Percentiles rank a stretch among this genome's conserved stretches.
phyloP scores from a whole-genome alignment of 53 echinoderm and acorn worm genomes.

The Glandiceps talaboti region DNA sequence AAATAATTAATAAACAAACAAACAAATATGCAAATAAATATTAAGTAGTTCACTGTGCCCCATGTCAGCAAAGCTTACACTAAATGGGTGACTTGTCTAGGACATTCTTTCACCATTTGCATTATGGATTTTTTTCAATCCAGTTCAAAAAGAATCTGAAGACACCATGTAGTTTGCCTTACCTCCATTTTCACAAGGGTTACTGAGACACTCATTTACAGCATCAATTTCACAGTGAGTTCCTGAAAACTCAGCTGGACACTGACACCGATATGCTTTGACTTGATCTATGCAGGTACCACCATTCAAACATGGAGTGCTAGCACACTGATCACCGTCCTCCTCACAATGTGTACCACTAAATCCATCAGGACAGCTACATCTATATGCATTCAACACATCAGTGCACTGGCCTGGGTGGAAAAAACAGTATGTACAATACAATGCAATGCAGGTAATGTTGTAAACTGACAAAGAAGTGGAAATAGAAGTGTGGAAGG shows the following conservation, averaged over 20 bases:
- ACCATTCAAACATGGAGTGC: conserved; percentile 33
- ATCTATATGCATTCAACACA: conserved; percentile 32
- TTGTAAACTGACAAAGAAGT: no score
- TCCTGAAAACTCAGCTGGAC: conserved; percentile 39
- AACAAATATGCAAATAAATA: no score
- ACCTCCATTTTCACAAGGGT: conserved; percentile 63
- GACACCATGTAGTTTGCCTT: conserved; percentile 10
- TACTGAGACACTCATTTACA: conserved; percentile 62
- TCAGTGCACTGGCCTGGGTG: conserved; percentile 22
- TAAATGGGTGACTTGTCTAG: no score
- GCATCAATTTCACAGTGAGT: conserved; percentile 51
- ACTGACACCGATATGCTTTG: conserved; percentile 29
- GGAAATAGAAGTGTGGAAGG: no score
- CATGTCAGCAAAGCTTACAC: no score
- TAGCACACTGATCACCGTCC: conserved; percentile 39
- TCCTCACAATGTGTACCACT: conserved; percentile 30
- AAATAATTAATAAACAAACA: no score
- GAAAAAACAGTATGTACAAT: no score
- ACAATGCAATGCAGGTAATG: no score
- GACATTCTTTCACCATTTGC: no score
- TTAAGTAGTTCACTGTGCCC: no score
- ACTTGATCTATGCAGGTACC: conserved; percentile 28
- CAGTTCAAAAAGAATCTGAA: no score
- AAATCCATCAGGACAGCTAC: conserved; percentile 33
- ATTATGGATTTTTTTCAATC: no score